Evolutionary conservation across 64 coral and sea anemone genomes (phyloP).

Genomic region (Montipora efflorescens): DNA sequence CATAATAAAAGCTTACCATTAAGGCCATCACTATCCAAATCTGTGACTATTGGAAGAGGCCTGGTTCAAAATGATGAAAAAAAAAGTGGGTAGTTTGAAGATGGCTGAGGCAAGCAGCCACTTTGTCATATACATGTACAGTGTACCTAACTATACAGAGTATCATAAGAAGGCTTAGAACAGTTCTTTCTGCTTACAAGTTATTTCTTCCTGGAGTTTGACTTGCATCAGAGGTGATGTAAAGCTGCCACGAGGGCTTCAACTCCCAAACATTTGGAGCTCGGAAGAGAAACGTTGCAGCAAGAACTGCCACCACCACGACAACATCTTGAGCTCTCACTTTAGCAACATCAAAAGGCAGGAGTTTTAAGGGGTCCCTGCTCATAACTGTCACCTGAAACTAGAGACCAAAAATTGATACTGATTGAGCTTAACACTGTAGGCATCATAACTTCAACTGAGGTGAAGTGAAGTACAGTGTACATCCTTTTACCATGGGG

Average conservation of each 20-base stretch:
- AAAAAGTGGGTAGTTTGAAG: neutral
- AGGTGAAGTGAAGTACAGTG: no score
- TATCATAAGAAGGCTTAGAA: neutral
- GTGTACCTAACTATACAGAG: no score
- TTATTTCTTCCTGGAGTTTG: neutral
- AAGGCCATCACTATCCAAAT: constrained; percentile 85
- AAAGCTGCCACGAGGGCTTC: constrained; percentile 78
- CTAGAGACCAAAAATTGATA: neutral
- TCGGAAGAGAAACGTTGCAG: constrained; percentile 81
- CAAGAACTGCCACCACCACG: constrained; percentile 67
- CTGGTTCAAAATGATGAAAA: constrained; percentile 13
- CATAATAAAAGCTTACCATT: constrained; percentile 60
- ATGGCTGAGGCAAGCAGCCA: neutral
- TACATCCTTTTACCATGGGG: no score
- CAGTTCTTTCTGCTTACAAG: constrained; percentile 43
- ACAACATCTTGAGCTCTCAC: constrained; percentile 81
- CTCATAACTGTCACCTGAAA: constrained; percentile 30
- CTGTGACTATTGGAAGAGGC: constrained; percentile 75
- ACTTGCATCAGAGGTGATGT: neutral
- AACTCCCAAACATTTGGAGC: constrained; percentile 85
- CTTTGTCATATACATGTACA: neutral
- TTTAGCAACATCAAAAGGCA: constrained; percentile 41
- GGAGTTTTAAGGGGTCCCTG: constrained; percentile 18
- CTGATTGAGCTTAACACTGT: neutral
- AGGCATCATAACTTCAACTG: no score